Evolutionary conservation across 2,888 invertebrate genomes (phyloP).

Genomic region (Acronicta leporina): DNA sequence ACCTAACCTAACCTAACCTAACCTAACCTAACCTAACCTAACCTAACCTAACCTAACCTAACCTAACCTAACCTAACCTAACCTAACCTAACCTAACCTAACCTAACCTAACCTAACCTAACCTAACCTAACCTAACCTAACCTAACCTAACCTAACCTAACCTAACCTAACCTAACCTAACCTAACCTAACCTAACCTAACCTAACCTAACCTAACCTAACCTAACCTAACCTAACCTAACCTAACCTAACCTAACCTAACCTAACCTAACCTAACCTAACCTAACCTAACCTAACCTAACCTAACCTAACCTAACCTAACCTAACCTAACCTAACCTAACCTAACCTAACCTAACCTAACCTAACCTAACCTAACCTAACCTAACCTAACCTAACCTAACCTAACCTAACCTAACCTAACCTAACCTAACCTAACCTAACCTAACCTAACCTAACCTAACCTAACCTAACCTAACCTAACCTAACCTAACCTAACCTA

Average conservation of each 20-base stretch:
- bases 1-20: slow-evolving; percentile 48
- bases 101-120: slow-evolving; percentile 42
- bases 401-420: slow-evolving; percentile 36
- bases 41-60: slow-evolving; percentile 35
- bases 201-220: slow-evolving; percentile 33
- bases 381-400: slow-evolving; percentile 37
- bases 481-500: slow-evolving; percentile 40
- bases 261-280: not conserved
- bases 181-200: slow-evolving; percentile 33
- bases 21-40: slow-evolving; percentile 42
- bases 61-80: slow-evolving; percentile 29
- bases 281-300: slow-evolving; percentile 18
- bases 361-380: slow-evolving; percentile 35
- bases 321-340: slow-evolving; percentile 27
- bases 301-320: slow-evolving; percentile 21
- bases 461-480: slow-evolving; percentile 30
- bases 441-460: slow-evolving; percentile 34
- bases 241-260: slow-evolving; percentile 15
- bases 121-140: slow-evolving; percentile 41
- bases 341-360: slow-evolving; percentile 31
- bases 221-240: slow-evolving; percentile 33
- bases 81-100: slow-evolving; percentile 34
- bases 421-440: slow-evolving; percentile 29
- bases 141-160: slow-evolving; percentile 46
- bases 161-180: slow-evolving; percentile 40